Evolutionary conservation across 2,797 vertebrate genomes (phyloP).

Genomic region (Gastrophryne carolinensis): DNA sequence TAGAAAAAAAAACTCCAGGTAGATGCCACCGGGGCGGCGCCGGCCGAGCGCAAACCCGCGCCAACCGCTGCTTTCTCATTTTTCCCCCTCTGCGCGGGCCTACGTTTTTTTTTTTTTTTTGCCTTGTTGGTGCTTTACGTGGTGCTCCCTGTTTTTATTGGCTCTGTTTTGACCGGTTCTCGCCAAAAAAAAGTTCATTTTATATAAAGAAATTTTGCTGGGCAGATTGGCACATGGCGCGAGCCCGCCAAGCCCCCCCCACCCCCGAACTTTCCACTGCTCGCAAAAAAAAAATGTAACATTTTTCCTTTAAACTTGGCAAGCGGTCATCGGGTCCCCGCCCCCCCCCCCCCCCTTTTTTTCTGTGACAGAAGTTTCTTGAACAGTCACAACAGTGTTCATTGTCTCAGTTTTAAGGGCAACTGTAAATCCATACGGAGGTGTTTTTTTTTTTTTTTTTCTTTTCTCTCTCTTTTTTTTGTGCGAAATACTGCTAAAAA

Average conservation of each 20-base stretch:
- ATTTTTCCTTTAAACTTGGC: neutral
- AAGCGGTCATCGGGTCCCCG: neutral
- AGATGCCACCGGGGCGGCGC: conserved; percentile 66
- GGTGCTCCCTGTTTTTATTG: neutral
- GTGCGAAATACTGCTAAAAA: no score
- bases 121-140: neutral
- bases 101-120: neutral
- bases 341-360: neutral
- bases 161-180: neutral
- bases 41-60: conserved; percentile 51
- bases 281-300: conserved; percentile 7
- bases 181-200: conserved; percentile 50
- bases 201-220: conserved; percentile 28
- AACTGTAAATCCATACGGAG: neutral
- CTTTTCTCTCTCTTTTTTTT: no score
- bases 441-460: no score
- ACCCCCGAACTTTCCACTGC: conserved; percentile 1
- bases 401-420: neutral
- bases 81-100: neutral
- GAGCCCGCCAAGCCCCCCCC: neutral
- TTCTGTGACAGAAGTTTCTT: neutral
- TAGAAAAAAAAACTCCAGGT: conserved; percentile 85
- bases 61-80: conserved; percentile 36
- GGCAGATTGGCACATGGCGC: conserved; percentile 28
- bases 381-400: neutral